phyloP scores from a whole-genome alignment of 1,140 invertebrate genomes.

The Brachionus angularis region DNA sequence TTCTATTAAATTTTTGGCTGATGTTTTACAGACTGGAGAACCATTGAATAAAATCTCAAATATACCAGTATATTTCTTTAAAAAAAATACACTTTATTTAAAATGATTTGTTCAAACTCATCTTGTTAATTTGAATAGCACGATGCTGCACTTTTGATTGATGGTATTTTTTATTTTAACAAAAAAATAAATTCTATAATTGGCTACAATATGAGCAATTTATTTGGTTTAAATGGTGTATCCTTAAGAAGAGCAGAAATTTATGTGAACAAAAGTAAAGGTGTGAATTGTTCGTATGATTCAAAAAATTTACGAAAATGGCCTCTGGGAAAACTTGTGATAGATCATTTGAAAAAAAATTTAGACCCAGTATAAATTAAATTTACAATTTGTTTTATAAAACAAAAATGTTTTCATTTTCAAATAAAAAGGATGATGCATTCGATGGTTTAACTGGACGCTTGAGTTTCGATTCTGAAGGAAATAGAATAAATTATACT shows the following conservation, averaged over 20 bases:
- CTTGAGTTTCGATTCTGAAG: neutral
- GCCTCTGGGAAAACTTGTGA: slow-evolving; percentile 14
- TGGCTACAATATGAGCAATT: neutral
- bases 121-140: neutral
- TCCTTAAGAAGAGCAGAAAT: slow-evolving; percentile 1
- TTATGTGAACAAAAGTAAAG: slow-evolving; percentile 22
- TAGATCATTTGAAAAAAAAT: slow-evolving; percentile 1
- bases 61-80: neutral
- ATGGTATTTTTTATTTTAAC: slow-evolving; percentile 19
- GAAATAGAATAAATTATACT: slow-evolving; percentile 12
- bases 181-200: slow-evolving; percentile 6
- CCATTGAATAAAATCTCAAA: slow-evolving; percentile 26
- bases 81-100: neutral
- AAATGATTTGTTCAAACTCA: neutral
- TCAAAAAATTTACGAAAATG: slow-evolving; percentile 2
- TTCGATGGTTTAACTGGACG: slow-evolving; percentile 29
- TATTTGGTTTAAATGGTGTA: slow-evolving; percentile 15
- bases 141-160: slow-evolving; percentile 26
- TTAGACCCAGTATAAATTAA: slow-evolving; percentile 4
- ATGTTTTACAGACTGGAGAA: slow-evolving; percentile 20
- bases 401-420: neutral
- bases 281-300: slow-evolving; percentile 10
- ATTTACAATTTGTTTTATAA: neutral
- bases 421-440: neutral
- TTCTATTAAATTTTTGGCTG: slow-evolving; percentile 25